These are phyloP conservation scores for Busseola fusca DNA, from an alignment of 2,888 invertebrate species.

Conservation along the genomic window DNA sequence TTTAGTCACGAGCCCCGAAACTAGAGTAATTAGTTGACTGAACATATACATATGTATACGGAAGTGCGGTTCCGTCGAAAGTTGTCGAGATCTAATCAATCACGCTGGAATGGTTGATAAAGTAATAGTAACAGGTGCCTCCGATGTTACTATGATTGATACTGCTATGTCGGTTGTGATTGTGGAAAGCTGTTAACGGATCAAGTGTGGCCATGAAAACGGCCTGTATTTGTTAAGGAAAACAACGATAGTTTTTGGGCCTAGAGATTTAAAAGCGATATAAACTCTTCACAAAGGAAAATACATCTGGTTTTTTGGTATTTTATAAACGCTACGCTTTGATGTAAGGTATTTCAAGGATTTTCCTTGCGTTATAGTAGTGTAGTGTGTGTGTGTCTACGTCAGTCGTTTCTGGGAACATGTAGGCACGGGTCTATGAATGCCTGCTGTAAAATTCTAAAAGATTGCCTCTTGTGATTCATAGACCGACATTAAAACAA, in stretches of 20 bases:
- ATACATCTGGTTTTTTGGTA: neutral
- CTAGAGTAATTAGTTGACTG: too few species aligned
- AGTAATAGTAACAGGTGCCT: conserved; percentile 51
- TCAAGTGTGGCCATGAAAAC: neutral
- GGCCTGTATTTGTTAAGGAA: neutral
- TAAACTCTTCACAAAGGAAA: neutral
- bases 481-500: neutral
- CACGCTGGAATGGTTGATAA: conserved; percentile 33
- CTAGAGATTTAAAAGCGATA: neutral
- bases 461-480: neutral
- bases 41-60: conserved; percentile 18
- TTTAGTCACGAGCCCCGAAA: too few species aligned
- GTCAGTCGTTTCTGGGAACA: neutral
- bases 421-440: neutral
- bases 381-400: too few species aligned
- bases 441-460: neutral
- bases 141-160: conserved; percentile 54
- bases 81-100: conserved; percentile 43
- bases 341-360: neutral
- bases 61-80: conserved; percentile 28
- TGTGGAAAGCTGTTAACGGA: neutral
- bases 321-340: neutral
- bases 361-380: neutral
- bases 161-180: neutral
- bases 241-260: neutral